Base-by-base conservation (phyloP, 2,797 vertebrate genomes). In the Malurus leucopterus region DNA sequence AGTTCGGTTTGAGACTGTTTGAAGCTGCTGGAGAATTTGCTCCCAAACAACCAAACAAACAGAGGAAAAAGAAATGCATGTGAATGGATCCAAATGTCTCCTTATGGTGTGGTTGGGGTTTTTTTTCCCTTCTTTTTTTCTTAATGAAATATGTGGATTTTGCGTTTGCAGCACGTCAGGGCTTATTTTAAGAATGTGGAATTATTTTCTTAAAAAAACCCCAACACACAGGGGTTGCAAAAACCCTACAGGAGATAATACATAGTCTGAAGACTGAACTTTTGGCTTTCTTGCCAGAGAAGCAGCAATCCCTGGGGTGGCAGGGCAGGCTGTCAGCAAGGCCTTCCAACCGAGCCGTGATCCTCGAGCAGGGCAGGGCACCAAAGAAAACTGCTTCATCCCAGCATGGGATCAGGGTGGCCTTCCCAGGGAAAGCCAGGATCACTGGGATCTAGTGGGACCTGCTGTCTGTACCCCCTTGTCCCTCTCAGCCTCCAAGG, bases 1-100 rank as follows among this genome's bases (percentile, higher is more conserved):
- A 2, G 6, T 61, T 76, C 63, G 49, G 17, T 53, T 55, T 76
- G 67, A 5, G 49, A 64, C 29, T 88, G 70, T 73, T 84, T 70
- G 75, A 88, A 90, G 50, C 61, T 15, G 4, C 72, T 72, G 58
- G 69, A 87, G 74, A 86, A 75, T 85, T 87, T 82, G 21, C 62
- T 94, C 63, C 59, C 76, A 87, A 94, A 80, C 79, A 91, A 80
- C 57, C 62, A 93, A 92, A 82, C 83, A 88, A 88, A 65, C 58
- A 90, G 84, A 91, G 49, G 50, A 59, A 59, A 69, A 85, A 89
- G 83, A 89, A 74, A 65, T 13, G 41, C 29, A 46, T 57, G 70
- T 81, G 76, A 87, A 89, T 63, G 70, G 70, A 78, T 91, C 85
- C 89, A 92, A 94, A 78, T 75, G 67, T 63, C 83, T 91, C 83